phyloP scores from a whole-genome alignment of 1,140 invertebrate genomes.

The Drosophila pectinifera region DNA sequence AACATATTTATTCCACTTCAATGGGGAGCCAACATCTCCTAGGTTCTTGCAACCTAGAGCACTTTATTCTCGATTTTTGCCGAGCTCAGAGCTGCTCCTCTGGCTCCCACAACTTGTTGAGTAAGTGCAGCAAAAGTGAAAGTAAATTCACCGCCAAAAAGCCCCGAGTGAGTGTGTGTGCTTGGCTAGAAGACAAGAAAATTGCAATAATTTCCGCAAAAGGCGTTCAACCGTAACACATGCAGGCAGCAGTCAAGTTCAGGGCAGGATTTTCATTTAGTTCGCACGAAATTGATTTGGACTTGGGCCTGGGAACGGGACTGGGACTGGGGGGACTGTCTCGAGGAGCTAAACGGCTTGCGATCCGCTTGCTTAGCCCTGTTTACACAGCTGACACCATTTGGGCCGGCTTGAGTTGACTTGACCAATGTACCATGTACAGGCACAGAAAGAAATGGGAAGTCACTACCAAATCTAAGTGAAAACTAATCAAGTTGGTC shows the following conservation, averaged over 20 bases:
- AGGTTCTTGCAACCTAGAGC: not conserved
- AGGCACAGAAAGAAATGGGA: not conserved
- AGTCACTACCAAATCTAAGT: no score
- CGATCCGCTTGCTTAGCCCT: slow-evolving; percentile 69
- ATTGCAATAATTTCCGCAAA: slow-evolving; percentile 80
- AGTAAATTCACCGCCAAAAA: slow-evolving; percentile 58
- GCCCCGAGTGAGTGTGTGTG: slow-evolving; percentile 10
- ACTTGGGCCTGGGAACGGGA: slow-evolving; percentile 9
- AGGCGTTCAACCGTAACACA: slow-evolving; percentile 70
- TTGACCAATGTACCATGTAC: slow-evolving; percentile 12
- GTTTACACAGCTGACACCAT: slow-evolving; percentile 81
- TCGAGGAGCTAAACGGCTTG: slow-evolving; percentile 38
- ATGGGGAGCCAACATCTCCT: not conserved
- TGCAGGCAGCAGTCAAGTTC: slow-evolving; percentile 69
- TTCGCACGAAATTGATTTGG: slow-evolving; percentile 56
- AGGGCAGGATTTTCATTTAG: slow-evolving; percentile 56
- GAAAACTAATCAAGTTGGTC: no score
- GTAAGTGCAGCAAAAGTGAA: slow-evolving; percentile 67
- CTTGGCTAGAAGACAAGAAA: slow-evolving; percentile 73
- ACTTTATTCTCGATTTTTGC: slow-evolving; percentile 17
- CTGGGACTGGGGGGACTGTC: slow-evolving; percentile 1
- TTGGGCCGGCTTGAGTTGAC: slow-evolving; percentile 51
- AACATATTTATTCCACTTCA: not conserved
- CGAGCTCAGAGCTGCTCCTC: slow-evolving; percentile 11
- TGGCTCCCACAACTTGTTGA: slow-evolving; percentile 36